Percentiles rank a stretch among this genome's conserved stretches.
Evolutionary conservation across 2,113 vertebrate species (phyloP).

Genomic region (Lonchura striata): DNA sequence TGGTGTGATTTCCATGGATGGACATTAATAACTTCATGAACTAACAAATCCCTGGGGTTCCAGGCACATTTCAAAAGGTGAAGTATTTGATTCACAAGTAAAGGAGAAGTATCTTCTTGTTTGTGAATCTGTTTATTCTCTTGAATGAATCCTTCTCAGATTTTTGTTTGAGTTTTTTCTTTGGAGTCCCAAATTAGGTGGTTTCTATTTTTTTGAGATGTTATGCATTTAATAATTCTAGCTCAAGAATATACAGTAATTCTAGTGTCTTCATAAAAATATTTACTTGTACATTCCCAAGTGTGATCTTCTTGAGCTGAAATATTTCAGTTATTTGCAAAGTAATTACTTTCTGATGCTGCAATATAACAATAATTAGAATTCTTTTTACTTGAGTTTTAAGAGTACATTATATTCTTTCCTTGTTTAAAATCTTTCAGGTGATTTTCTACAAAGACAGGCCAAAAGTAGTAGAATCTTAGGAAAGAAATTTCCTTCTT

Average conservation of each 20-base stretch:
- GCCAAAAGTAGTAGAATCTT: neutral
- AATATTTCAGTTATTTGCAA: neutral
- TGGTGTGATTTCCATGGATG: neutral
- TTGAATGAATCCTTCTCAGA: neutral
- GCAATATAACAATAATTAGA: neutral
- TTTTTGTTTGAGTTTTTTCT: neutral
- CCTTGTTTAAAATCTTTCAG: neutral
- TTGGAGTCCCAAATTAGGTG: neutral
- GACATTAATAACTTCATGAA: constrained; percentile 29
- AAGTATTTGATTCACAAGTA: neutral
- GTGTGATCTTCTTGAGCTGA: neutral
- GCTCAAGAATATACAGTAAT: neutral
- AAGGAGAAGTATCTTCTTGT: neutral
- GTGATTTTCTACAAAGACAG: neutral
- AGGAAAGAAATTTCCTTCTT: neutral
- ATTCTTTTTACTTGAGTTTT: neutral
- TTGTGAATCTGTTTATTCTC: neutral
- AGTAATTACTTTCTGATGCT: neutral
- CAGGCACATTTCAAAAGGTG: neutral
- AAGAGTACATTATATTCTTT: neutral
- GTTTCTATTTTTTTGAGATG: neutral
- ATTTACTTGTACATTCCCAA: neutral
- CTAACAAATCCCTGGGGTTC: neutral
- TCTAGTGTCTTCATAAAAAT: neutral
- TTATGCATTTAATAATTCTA: neutral